Evolutionary conservation across 2,888 invertebrate species (phyloP).

Genomic region (Oligia strigilis): DNA sequence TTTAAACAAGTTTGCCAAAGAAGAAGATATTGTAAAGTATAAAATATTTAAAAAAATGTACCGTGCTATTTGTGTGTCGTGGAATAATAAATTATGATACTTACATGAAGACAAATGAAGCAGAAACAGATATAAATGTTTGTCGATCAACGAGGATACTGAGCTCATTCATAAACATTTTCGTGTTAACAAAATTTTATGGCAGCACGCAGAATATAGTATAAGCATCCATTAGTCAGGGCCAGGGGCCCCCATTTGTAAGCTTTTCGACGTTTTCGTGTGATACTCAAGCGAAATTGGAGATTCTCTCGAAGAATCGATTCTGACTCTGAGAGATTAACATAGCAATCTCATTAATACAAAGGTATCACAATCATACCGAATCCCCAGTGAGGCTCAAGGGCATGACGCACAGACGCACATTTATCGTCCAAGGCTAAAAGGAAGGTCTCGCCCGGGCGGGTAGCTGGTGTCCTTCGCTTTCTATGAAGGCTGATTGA

Average conservation of each 20-base stretch:
- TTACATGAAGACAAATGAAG: slow-evolving; percentile 49
- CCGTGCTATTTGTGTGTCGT: slow-evolving; percentile 15
- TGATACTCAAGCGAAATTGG: slow-evolving; percentile 1
- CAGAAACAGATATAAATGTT: slow-evolving; percentile 53
- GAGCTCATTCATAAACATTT: slow-evolving; percentile 62
- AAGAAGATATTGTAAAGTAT: not conserved
- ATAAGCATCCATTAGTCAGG: slow-evolving; percentile 1
- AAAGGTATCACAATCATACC: slow-evolving; percentile 41
- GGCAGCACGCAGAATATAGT: slow-evolving; percentile 23
- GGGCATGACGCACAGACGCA: slow-evolving; percentile 71
- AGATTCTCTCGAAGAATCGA: slow-evolving; percentile 11
- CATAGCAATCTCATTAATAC: slow-evolving; percentile 21
- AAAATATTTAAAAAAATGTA: slow-evolving; percentile 7
- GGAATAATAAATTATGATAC: slow-evolving; percentile 48
- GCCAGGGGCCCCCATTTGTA: slow-evolving; percentile 6
- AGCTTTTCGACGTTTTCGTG: not conserved
- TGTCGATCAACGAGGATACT: slow-evolving; percentile 41
- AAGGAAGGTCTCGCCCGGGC: slow-evolving; percentile 78
- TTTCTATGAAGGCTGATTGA: slow-evolving; percentile 65
- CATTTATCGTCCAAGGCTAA: slow-evolving; percentile 77
- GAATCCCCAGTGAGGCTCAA: slow-evolving; percentile 64
- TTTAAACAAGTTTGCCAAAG: not conserved
- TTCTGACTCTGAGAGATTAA: not conserved
- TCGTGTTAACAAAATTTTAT: slow-evolving; percentile 53
- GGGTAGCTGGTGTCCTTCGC: slow-evolving; percentile 78